Evolutionary conservation across 2,113 vertebrate species (phyloP), one percentile per base, ranked within the genome.

Genomic region (Aptenodytes patagonicus): DNA sequence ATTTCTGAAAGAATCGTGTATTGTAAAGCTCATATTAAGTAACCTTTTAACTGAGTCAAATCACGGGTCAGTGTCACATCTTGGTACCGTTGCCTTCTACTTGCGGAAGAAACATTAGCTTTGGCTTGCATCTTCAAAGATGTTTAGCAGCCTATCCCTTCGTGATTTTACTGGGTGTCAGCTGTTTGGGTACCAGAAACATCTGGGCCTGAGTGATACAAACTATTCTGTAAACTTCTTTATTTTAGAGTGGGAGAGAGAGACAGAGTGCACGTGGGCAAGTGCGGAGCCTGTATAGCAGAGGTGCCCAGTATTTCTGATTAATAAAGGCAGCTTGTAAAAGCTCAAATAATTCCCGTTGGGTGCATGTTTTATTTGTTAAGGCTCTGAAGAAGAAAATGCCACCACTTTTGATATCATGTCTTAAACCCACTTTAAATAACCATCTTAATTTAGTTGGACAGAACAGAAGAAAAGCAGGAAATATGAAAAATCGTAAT

Each of bases 1-100:
- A 0, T 49, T 89, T 77, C 17, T n/a, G 46, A 18, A 69, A 62
- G 68, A 81, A 47, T n/a, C 0, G 0, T 17, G 28, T 64, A 5
- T 68, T 75, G 18, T 78, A 52, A 70, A 89, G 62, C 86, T 91
- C 16, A 2, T 18, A 1, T 72, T 28, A 38, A 83, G 58, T 5
- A 54, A 9, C n/a, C n/a, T 73, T 73, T 49, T 38, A 62, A 26
- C 9, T 25, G 64, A 92, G 12, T 44, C 40, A 40, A 22, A 20
- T 42, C 5, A 0, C 7, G 51, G 71, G 11, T 81, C 76, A 18
- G 60, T 17, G 70, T 79, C 88, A 79, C 78, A n/a, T 78, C 77
- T 46, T 7, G 7, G 42, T 60, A 14, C 54, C 2, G 1, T 25
- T 62, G 40, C 83, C 55, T 38, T 66, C 60, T 73, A 0, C 31